Evolutionary conservation across 2,113 vertebrate species (phyloP).

Genomic region (Ageneiosus marmoratus): DNA sequence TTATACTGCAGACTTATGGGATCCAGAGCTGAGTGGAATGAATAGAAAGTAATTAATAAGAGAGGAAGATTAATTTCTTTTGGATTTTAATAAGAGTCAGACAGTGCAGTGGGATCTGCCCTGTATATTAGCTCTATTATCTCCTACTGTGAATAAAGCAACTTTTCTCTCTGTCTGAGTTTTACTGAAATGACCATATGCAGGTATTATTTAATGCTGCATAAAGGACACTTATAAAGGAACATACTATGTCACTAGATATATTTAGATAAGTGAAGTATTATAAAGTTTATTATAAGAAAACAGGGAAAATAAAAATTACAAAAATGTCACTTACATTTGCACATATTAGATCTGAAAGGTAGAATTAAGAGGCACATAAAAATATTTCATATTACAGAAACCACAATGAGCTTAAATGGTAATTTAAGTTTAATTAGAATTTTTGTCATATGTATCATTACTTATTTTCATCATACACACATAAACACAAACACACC

Average conservation of each 20-base stretch:
- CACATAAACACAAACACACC: background rate
- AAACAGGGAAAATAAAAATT: too few relatives aligned
- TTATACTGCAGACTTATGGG: constrained; percentile 20
- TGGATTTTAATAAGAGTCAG: constrained; percentile 23
- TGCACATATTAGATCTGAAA: background rate
- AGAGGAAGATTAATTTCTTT: constrained; percentile 14
- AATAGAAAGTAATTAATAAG: constrained; percentile 46
- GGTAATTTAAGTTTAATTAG: background rate
- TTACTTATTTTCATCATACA: background rate
- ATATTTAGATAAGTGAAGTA: too few relatives aligned
- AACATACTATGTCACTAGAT: background rate
- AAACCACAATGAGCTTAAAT: background rate
- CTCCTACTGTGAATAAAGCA: constrained; percentile 15
- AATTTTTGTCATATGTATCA: background rate
- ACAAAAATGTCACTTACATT: too few relatives aligned
- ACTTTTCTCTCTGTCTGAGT: background rate
- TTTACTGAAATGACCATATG: background rate
- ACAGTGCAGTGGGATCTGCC: constrained; percentile 5
- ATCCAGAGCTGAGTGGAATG: constrained; percentile 28
- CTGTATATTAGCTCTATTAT: constrained; percentile 35
- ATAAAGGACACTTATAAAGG: background rate
- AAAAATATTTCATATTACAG: background rate
- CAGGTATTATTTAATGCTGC: background rate
- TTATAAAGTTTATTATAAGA: too few relatives aligned
- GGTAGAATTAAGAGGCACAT: background rate